phyloP scores from a whole-genome alignment of 1,140 invertebrate genomes.

The Drosophila orosa region DNA sequence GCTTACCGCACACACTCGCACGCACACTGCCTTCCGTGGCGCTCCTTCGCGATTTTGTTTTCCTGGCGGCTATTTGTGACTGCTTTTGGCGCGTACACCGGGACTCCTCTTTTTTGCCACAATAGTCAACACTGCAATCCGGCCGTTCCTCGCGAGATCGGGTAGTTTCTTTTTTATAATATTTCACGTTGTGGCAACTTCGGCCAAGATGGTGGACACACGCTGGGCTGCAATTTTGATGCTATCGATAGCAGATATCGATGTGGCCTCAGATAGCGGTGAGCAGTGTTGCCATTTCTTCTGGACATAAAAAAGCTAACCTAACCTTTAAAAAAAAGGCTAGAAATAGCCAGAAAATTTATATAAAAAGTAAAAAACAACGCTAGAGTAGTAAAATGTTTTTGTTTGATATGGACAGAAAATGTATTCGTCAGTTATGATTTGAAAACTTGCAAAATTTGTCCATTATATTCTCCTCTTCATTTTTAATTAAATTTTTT shows the following conservation, averaged over 20 bases:
- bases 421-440: too few species aligned
- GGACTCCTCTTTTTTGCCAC: slow-evolving; percentile 30
- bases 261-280: neutral
- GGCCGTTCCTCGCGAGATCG: slow-evolving; percentile 44
- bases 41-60: slow-evolving; percentile 1
- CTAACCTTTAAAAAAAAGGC: too few species aligned
- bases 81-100: slow-evolving; percentile 40
- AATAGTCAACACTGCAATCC: slow-evolving; percentile 54
- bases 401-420: too few species aligned
- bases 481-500: too few species aligned
- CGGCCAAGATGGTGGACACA: slow-evolving; percentile 43
- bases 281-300: too few species aligned
- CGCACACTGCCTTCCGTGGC: neutral
- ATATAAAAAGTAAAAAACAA: too few species aligned
- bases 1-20: slow-evolving; percentile 8
- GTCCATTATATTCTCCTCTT: too few species aligned
- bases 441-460: too few species aligned
- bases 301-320: too few species aligned
- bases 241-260: slow-evolving; percentile 2
- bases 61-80: neutral
- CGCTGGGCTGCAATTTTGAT: neutral
- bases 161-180: slow-evolving; percentile 34
- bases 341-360: too few species aligned
- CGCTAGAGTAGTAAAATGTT: too few species aligned
- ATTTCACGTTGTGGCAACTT: slow-evolving; percentile 47